Evolutionary conservation across 1,140 invertebrate genomes (phyloP).

Genomic region (Magallana angulata): DNA sequence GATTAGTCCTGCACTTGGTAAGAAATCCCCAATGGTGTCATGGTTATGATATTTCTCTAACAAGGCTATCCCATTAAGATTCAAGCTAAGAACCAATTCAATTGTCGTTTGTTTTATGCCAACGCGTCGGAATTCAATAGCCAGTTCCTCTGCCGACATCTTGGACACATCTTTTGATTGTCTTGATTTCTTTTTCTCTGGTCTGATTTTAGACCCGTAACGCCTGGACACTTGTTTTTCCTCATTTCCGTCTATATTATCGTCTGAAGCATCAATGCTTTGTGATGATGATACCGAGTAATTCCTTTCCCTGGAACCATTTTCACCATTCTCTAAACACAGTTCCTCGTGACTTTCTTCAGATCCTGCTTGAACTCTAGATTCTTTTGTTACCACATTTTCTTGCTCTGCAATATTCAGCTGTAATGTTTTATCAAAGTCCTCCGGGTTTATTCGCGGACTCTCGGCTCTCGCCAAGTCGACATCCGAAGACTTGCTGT

Average conservation of each 20-base stretch:
- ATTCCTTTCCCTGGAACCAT: background rate
- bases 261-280: slow-evolving; percentile 12
- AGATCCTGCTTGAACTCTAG: background rate
- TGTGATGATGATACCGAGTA: background rate
- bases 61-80: slow-evolving; percentile 27
- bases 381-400: background rate
- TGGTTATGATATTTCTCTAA: background rate
- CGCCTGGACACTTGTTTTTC: background rate
- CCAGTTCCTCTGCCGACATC: slow-evolving; percentile 42
- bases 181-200: background rate
- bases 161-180: slow-evolving; percentile 36
- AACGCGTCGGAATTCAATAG: slow-evolving; percentile 29
- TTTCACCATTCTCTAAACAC: background rate
- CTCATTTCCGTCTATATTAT: background rate
- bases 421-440: background rate
- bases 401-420: background rate
- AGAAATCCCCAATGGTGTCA: slow-evolving; percentile 11
- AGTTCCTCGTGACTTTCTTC: background rate
- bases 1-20: slow-evolving; percentile 37
- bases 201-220: background rate
- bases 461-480: background rate
- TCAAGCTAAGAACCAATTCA: background rate
- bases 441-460: background rate
- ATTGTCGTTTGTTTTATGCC: slow-evolving; percentile 35
- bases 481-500: background rate